Conservation (phyloP, 2,113 vertebrate species). For the Eretmochelys imbricata region DNA sequence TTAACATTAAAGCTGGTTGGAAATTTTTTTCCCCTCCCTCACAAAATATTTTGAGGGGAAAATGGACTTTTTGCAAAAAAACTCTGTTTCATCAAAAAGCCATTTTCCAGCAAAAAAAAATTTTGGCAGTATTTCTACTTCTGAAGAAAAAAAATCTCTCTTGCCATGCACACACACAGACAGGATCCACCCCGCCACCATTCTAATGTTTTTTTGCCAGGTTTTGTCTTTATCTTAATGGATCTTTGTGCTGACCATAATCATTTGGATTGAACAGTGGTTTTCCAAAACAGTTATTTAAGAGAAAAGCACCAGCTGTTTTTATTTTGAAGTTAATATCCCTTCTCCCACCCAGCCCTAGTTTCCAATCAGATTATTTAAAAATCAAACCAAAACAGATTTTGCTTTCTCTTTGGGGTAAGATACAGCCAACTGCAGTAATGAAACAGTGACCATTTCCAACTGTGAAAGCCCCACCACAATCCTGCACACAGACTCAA, state of each 20-base stretch:
- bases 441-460: not conserved
- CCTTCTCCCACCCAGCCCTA: not conserved
- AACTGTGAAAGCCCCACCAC: not conserved
- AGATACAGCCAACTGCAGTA: not conserved
- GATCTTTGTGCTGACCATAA: not conserved
- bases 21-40: not conserved
- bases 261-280: not conserved
- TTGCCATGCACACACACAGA: too few species aligned
- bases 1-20: fast-evolving
- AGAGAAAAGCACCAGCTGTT: not conserved
- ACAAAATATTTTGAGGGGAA: not conserved
- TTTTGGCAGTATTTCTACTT: not conserved
- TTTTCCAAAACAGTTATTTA: not conserved
- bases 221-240: not conserved
- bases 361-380: slow-evolving; percentile 31
- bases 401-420: not conserved
- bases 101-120: not conserved
- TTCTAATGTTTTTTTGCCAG: not conserved
- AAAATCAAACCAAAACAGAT: not conserved
- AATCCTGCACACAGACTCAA: not conserved
- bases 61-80: not conserved
- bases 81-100: not conserved
- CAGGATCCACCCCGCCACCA: not conserved
- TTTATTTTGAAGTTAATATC: not conserved
- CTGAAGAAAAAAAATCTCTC: not conserved